phyloP scores from a whole-genome alignment of 2,113 vertebrate genomes.

The Rattus rattus region DNA sequence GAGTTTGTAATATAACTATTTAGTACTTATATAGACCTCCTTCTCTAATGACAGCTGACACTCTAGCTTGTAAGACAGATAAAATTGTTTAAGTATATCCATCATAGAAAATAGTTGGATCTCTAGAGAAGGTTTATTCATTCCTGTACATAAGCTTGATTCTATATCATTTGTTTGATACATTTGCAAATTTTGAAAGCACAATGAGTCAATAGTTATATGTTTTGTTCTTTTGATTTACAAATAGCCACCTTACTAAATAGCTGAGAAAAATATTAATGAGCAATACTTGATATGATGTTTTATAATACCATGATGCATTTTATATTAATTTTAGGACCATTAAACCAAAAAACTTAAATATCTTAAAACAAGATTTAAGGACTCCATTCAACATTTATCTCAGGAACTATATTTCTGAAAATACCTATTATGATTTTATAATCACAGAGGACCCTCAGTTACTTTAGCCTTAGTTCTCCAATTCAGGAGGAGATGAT shows the following conservation, averaged over 20 bases:
- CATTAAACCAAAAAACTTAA: background rate
- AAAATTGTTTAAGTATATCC: background rate
- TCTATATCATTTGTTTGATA: background rate
- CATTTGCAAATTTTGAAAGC: background rate
- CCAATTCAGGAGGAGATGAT: background rate
- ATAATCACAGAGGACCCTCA: background rate
- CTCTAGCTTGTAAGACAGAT: background rate
- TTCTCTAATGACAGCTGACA: background rate
- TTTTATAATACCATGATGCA: background rate
- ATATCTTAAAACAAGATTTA: background rate
- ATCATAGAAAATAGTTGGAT: background rate
- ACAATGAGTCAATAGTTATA: background rate
- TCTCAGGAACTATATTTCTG: background rate
- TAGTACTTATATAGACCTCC: background rate
- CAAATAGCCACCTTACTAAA: background rate
- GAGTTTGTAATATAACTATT: background rate
- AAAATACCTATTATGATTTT: background rate
- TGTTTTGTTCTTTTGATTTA: background rate
- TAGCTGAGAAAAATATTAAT: background rate
- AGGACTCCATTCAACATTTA: background rate
- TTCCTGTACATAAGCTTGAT: background rate
- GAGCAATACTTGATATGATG: conserved; percentile 8
- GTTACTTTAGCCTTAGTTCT: background rate
- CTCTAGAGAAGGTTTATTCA: background rate
- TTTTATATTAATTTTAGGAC: conserved; percentile 1